Percentiles rank a stretch among this genome's conserved stretches.
Evolutionary conservation across 2,113 vertebrate species (phyloP).

Genomic region (Paramormyrops kingsleyae): DNA sequence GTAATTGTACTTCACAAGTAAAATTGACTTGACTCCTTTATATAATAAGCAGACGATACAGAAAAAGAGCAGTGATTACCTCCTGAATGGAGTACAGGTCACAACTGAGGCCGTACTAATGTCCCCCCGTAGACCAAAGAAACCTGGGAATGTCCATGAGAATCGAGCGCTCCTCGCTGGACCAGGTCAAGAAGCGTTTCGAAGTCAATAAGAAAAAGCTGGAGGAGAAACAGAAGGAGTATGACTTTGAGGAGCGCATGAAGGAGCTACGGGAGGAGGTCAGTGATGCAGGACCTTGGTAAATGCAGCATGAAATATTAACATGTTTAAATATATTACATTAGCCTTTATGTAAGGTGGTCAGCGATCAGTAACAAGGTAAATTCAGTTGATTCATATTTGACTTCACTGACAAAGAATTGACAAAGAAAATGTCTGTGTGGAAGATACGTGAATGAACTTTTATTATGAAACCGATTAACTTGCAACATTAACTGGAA

Average conservation of each 20-base stretch:
- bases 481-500: too few species aligned
- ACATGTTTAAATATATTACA: background rate
- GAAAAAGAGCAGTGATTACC: background rate
- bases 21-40: background rate
- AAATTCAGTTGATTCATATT: background rate
- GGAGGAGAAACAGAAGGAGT: constrained; percentile 98
- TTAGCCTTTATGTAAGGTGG: background rate
- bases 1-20: background rate
- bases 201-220: constrained; percentile 96
- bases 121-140: constrained; percentile 75
- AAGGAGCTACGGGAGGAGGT: constrained; percentile 96
- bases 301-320: background rate
- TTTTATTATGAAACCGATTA: too few species aligned
- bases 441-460: too few species aligned
- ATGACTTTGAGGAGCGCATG: constrained; percentile 97
- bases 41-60: background rate
- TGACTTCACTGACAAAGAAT: background rate
- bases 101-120: background rate
- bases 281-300: background rate
- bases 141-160: constrained; percentile 98
- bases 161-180: constrained; percentile 90
- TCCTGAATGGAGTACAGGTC: background rate
- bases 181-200: constrained; percentile 96
- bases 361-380: background rate
- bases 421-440: too few species aligned